These are phyloP conservation scores for Wiebesia pumilae DNA, from an alignment of 1,140 invertebrate genomes.

Conservation along the genomic window DNA sequence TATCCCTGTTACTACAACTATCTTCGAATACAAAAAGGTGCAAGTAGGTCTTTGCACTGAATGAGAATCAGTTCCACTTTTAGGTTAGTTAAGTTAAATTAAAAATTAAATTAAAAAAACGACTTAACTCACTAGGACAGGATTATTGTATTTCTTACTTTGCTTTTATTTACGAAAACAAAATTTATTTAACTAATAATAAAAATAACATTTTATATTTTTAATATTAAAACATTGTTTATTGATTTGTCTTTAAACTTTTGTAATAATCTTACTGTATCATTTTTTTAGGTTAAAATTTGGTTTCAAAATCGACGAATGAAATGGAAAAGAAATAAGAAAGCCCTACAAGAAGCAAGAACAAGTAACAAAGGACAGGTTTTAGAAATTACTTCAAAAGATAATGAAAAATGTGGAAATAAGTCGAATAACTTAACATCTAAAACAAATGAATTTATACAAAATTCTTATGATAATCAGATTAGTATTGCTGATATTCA, in stretches of 20 bases:
- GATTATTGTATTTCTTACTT: too few relatives aligned
- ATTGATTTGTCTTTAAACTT: neutral
- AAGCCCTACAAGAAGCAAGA: conserved; percentile 79
- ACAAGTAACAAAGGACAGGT: conserved; percentile 79
- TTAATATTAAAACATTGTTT: neutral
- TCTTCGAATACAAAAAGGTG: too few relatives aligned
- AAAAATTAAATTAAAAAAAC: too few relatives aligned
- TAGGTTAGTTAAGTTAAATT: too few relatives aligned
- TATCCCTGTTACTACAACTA: too few relatives aligned
- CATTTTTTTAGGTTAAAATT: conserved; percentile 87
- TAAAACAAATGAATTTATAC: conserved; percentile 63
- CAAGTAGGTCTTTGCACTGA: too few relatives aligned
- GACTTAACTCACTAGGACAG: too few relatives aligned
- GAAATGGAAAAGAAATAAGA: conserved; percentile 97
- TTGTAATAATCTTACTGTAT: neutral
- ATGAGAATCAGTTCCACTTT: too few relatives aligned
- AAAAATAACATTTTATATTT: neutral
- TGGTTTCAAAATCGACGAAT: conserved; percentile 97
- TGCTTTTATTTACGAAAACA: too few relatives aligned
- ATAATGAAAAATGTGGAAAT: conserved; percentile 54
- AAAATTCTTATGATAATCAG: conserved; percentile 64
- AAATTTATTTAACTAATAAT: too few relatives aligned
- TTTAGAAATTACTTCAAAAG: conserved; percentile 57
- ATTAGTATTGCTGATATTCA: conserved; percentile 67
- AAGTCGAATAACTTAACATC: neutral